Base-by-base conservation (phyloP, 2,888 invertebrate genomes). In the Amphiduros pacificus region DNA sequence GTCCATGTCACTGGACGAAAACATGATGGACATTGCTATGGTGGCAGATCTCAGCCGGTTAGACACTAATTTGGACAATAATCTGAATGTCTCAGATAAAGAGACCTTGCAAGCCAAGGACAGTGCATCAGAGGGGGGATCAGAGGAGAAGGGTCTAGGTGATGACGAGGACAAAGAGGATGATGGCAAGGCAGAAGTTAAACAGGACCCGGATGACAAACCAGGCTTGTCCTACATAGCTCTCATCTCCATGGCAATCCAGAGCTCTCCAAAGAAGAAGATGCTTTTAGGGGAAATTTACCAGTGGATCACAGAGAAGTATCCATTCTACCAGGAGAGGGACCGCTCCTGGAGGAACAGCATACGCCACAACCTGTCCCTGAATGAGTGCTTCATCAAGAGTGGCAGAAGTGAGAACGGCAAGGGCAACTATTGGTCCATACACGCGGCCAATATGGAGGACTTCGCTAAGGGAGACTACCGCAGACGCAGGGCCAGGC, bases 381-480 rank as follows among this genome's bases (percentile, higher is more conserved):
- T 80, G 2, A 80, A 80, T 61, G 79, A 79, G 58, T 80, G 80
- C 59, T 80, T 80, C 66, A 70, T 80, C 32, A 80, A 80, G 63
- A 69, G 67, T n/a, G 80, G 78, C 1, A 63, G 79, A 14, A 72
- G 77, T 4, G 79, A 76, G 0, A 97, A 97, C 81, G 98, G 97
- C 0, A 95, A 98, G 82, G 97, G 97, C 0, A 95, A 97, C 80
- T 98, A 94, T 78, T 98, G 98, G 98, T 94, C 96, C 6, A 94
- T 98, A 59, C 97, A 98, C 81, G 96, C 96, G 0, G 97, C 97
- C 0, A 97, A 97, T 80, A 85, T 95, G 24, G 94, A 95, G 36
- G 98, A 98, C 82, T 98, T 98, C 82, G 88, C 92, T 27, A 92
- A 93, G 74, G 98, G 98, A 0, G 97, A 98, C 76, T 98, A 97